Conservation (phyloP, 1,140 invertebrate species). For the Drosophila pectinifera region DNA sequence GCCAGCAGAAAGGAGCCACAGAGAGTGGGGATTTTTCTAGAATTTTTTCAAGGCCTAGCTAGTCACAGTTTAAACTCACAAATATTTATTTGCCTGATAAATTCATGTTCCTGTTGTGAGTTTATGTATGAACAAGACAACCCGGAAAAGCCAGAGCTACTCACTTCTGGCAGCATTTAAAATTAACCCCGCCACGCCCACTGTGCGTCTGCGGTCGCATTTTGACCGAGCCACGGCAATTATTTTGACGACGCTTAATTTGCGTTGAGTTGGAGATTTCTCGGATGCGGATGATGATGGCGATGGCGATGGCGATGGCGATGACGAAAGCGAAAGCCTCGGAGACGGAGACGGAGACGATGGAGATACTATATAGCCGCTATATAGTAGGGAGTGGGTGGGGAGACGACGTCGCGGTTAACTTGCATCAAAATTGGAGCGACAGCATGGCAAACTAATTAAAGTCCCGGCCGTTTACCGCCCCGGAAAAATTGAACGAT, state of each 20-base stretch:
- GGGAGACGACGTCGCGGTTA: slow-evolving; percentile 40
- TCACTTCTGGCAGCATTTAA: slow-evolving; percentile 19
- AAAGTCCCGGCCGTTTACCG: slow-evolving; percentile 56
- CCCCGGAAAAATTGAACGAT: slow-evolving; percentile 67
- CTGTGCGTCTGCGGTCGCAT: slow-evolving; percentile 52
- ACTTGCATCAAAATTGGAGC: slow-evolving; percentile 69
- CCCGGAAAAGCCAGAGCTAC: slow-evolving; percentile 23
- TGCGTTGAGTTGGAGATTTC: slow-evolving; percentile 68
- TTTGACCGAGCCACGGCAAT: slow-evolving; percentile 76
- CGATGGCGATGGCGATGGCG: slow-evolving; percentile 4
- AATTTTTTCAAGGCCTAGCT: too few relatives aligned
- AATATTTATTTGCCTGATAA: too few relatives aligned
- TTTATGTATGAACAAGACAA: background rate
- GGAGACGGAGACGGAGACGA: too few relatives aligned
- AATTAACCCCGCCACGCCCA: slow-evolving; percentile 35
- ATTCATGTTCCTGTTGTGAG: background rate
- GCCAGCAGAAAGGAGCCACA: too few relatives aligned
- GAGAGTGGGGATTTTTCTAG: accelerated
- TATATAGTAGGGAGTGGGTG: background rate
- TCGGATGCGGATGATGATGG: slow-evolving; percentile 67
- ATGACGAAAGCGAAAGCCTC: slow-evolving; percentile 12
- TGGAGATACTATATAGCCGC: slow-evolving; percentile 32
- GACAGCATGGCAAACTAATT: slow-evolving; percentile 81
- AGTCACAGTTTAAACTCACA: too few relatives aligned
- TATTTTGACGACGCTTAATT: slow-evolving; percentile 83